Percentiles rank a stretch among this genome's conserved stretches.
phyloP scores from a whole-genome alignment of 2,113 vertebrate species.

The Natator depressus region DNA sequence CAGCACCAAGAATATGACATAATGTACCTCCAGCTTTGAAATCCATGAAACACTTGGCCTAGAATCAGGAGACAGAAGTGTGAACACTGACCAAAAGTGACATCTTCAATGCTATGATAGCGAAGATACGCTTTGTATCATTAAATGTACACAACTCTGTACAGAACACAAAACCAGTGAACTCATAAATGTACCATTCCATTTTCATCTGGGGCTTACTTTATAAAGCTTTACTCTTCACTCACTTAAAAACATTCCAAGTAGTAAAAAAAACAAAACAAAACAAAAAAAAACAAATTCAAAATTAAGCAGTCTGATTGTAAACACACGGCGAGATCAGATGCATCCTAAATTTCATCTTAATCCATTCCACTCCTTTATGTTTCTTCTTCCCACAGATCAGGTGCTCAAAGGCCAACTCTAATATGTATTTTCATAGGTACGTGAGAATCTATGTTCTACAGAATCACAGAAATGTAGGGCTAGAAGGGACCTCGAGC shows the following conservation, averaged over 20 bases:
- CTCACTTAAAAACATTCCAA: neutral
- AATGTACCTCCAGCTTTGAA: constrained; percentile 96
- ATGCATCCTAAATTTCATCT: neutral
- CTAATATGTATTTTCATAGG: neutral
- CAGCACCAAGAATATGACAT: constrained; percentile 96
- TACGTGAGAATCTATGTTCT: neutral
- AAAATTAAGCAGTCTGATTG: neutral
- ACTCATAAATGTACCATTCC: neutral
- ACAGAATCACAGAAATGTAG: neutral
- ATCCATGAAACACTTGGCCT: constrained; percentile 99
- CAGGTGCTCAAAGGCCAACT: too few relatives aligned
- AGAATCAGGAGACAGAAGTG: constrained; percentile 29
- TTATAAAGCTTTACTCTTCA: accelerated
- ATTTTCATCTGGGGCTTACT: neutral
- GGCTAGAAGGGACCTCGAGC: neutral
- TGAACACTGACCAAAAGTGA: neutral
- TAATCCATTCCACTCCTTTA: neutral
- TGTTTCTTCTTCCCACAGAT: neutral
- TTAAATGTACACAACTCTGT: neutral
- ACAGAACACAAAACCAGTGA: neutral
- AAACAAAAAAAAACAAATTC: neutral
- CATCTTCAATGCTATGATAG: accelerated
- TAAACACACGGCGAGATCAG: neutral
- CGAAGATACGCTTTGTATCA: neutral
- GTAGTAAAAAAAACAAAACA: neutral